Base-by-base conservation (phyloP, 2,888 invertebrate species). In the Melinaea menophilus region DNA sequence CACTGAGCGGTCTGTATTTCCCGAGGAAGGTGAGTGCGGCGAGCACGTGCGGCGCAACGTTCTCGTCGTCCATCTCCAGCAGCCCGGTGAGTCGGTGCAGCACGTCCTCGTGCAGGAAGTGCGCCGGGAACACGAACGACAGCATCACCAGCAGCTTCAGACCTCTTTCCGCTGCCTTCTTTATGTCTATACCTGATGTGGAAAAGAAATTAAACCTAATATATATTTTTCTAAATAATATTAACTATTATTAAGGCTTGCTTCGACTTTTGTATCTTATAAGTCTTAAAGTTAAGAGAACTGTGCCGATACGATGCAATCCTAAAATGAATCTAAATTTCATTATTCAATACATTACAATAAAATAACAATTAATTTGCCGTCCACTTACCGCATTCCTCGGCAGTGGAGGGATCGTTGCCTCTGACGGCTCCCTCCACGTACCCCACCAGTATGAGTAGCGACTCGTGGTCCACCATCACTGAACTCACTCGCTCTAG, bases 401-500 rank as follows among this genome's bases (percentile, higher is more conserved):
- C 86, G 1, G 90, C 88, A 47, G 88, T 87, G 11, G 81, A 78
- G 0, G 77, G 76, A 51, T 90, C 90, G 0, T 83, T 84, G 3
- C 86, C 86, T 47, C 80, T 93, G 62, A 97, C 92, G 64, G 96
- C 95, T 69, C 95, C 95, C 78, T 96, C 95, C 12, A 87, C 90
- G 69, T 90, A 93, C 61, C 90, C 86, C 11, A 94, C 92, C 33
- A 95, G 86, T 77, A 96, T 94, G 68, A 95, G 93, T 73, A 98
- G 92, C 0, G 98, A 95, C 69, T 95, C 95, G 75, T 95, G 95
- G 82, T 99, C 99, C 11, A 99, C 96, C 96, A 99, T 97, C 4
- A 99, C 98, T 0, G 98, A 98, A 69, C 98, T 98, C 12, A 98
- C 96, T 64, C 99, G 93, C 85, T 99, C 99, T 63, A 99, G 88